These are phyloP conservation scores for Trichomycterus rosablanca DNA, from an alignment of 2,113 vertebrate species.

Conservation along the genomic window DNA sequence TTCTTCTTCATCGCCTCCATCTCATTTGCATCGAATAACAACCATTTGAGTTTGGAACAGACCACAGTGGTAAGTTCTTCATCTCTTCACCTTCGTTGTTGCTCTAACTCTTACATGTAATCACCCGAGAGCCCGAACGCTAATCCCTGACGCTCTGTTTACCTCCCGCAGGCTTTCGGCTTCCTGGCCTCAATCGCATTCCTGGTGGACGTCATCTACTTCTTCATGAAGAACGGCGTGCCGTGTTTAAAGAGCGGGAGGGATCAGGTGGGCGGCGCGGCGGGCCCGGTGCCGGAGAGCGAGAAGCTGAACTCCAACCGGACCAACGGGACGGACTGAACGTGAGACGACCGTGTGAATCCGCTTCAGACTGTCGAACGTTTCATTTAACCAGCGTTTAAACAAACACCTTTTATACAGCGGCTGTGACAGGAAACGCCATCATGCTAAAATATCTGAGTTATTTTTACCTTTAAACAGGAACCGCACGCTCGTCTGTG, in stretches of 20 bases:
- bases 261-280: neutral
- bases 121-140: too few species aligned
- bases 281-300: conserved; percentile 30
- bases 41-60: conserved; percentile 42
- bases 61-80: conserved; percentile 63
- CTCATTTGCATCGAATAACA: conserved; percentile 57
- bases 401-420: too few species aligned
- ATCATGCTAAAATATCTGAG: too few species aligned
- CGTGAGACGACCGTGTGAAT: too few species aligned
- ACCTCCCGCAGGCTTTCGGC: conserved; percentile 72
- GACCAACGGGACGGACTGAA: conserved; percentile 2
- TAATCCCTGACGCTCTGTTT: neutral
- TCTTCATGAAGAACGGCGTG: neutral
- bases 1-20: conserved; percentile 70
- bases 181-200: conserved; percentile 68
- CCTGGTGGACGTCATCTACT: conserved; percentile 34
- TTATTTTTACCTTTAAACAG: too few species aligned
- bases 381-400: too few species aligned
- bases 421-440: too few species aligned
- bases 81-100: too few species aligned
- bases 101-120: too few species aligned
- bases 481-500: too few species aligned
- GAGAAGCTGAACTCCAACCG: conserved; percentile 63
- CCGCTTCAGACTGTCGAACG: too few species aligned
- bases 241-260: neutral